Evolutionary conservation across 2,113 vertebrate species (phyloP), one percentile per base, ranked within the genome.

Genomic region (Trogon surrucura): DNA sequence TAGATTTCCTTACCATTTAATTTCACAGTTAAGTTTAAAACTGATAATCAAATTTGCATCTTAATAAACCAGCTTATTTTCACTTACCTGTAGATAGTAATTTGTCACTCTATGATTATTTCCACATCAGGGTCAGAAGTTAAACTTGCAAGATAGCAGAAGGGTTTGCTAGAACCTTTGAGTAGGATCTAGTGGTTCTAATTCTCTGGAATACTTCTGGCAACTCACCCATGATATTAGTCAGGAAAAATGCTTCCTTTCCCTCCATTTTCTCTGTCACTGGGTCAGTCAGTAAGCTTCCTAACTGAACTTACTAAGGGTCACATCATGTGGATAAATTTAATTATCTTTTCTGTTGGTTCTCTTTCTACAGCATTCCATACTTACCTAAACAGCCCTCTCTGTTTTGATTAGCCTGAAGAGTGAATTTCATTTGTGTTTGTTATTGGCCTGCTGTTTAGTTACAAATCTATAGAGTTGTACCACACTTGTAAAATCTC

Each of bases 61-160:
- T 54, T 70, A 80, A 61, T 51, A 58, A 66, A 84, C 7, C 25
- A 64, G n/a, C n/a, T 88, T 71, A 45, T 90, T 96, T 96, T 91
- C 72, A 69, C 44, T 93, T 81, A 61, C n/a, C 29, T 91, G 83
- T 79, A 69, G 51, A 57, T 32, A 57, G 34, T 47, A 65, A 79
- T 61, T 79, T 83, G 73, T 92, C 13, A 38, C 70, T 80, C 48
- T 47, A 1, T 71, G 36, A 57, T 92, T 79, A 71, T 65, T 87
- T 91, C 14, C 19, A 32, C 13, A 50, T 81, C 36, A 75, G 32
- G 61, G 30, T 48, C 26, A 70, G 32, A 74, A 88, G 57, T 48
- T 73, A 72, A 90, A 86, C 10, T 86, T 90, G 65, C 26, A 86
- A n/a, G 23, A 22, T 30, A 83, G 26, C 1, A 0, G 14, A 80